A percentile compares a stretch with the other conserved stretches of the same genome.
These are phyloP conservation scores for Rhysida immarginata DNA, from an alignment of 1,140 invertebrate species.

Conservation along the genomic window DNA sequence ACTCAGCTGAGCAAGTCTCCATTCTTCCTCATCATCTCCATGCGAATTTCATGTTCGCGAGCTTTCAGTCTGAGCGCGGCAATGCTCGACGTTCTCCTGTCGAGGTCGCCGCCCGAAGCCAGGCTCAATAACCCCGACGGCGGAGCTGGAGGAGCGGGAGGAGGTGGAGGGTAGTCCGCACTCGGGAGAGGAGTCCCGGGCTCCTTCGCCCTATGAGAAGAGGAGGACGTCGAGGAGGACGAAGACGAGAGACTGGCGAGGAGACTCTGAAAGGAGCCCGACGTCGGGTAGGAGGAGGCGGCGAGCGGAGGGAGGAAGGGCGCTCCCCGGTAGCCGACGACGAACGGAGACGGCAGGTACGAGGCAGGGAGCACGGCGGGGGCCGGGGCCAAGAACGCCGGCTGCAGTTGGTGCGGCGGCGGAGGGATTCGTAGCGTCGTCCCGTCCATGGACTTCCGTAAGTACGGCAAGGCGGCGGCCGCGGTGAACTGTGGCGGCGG, in stretches of 20 bases:
- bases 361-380: neutral
- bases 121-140: neutral
- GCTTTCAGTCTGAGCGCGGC: constrained; percentile 77
- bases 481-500: constrained; percentile 36
- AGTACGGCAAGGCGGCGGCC: constrained; percentile 52
- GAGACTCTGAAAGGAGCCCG: neutral
- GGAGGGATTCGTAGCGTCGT: constrained; percentile 8
- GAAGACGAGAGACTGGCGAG: neutral
- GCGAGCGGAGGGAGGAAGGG: neutral
- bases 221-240: too few species aligned
- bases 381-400: neutral
- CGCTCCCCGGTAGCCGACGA: neutral
- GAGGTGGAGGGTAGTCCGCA: neutral
- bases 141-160: neutral
- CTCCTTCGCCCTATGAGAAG: neutral
- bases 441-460: constrained; percentile 59
- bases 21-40: constrained; percentile 66
- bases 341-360: neutral
- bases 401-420: constrained; percentile 19
- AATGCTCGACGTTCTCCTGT: constrained; percentile 73
- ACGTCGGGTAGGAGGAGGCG: neutral
- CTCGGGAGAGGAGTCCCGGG: neutral
- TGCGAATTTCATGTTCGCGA: constrained; percentile 71
- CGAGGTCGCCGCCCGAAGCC: constrained; percentile 26
- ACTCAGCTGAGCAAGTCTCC: constrained; percentile 44